Base-by-base conservation (phyloP, 2,888 invertebrate species). In the Tridacna crocea region DNA sequence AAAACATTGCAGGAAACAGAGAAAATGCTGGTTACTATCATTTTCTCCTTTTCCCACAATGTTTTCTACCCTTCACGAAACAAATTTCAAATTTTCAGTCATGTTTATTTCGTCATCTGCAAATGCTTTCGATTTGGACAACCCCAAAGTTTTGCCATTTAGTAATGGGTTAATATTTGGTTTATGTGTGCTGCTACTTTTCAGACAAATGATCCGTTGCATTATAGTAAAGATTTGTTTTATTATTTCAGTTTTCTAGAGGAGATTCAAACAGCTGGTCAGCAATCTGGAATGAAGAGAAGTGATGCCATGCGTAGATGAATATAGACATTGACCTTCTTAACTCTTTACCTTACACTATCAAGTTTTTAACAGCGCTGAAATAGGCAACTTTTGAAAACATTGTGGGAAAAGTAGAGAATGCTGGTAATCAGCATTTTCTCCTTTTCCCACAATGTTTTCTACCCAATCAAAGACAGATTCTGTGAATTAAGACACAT, bases 221-320 rank as follows among this genome's bases (percentile, higher is more conserved):
- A 15, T 2, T 3, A 55, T 55, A 10, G 55, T 55, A 55, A 55
- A 55, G 11, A 55, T 2, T 15, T 55, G 3, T 19, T 55, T 55
- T 27, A 70, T 55, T 65, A 66, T 75, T 86, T 36, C 85, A 91
- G 91, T 72, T 91, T 91, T 74, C 75, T 90, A 61, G 90, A 91
- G 47, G 91, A 91, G 72, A 79, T 91, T 19, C 84, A 89, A 12
- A 73, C 84, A 66, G 90, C 89, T 46, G 85, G 85, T 15, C 81
- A 85, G 26, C 77, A 77, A 17, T 72, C 72, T 22, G 60, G 72
- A 22, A 61, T 76, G 48, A 68, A 55, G 36, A 75, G 83, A 76
- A 36, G 65, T 22, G 83, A 80, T 46, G 83, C 63, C 1, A 79
- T 78, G 73, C 75, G 80, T 17, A 75, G 80, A 80, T 84, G 83